phyloP scores from a whole-genome alignment of 2,888 invertebrate species.

The Exephanes ischioxanthus region DNA sequence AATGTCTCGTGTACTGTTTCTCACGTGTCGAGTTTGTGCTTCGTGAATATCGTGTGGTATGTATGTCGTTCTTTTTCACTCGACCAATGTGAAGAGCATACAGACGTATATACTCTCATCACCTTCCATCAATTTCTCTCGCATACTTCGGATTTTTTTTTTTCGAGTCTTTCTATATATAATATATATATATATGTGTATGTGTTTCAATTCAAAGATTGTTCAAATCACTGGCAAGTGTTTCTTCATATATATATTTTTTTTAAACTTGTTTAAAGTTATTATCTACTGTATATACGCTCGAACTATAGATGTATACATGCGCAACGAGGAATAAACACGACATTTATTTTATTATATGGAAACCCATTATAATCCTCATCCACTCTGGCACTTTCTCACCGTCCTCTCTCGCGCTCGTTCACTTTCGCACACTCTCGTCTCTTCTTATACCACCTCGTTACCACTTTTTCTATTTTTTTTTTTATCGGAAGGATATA shows the following conservation, averaged over 20 bases:
- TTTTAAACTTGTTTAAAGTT: constrained; percentile 45
- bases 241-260: constrained; percentile 69
- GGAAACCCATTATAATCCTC: constrained; percentile 42
- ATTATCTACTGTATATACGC: constrained; percentile 54
- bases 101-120: constrained; percentile 44
- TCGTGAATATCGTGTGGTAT: constrained; percentile 34
- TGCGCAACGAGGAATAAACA: constrained; percentile 64
- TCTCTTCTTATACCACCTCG: constrained; percentile 46
- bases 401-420: constrained; percentile 54
- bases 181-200: constrained; percentile 64
- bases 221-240: constrained; percentile 84
- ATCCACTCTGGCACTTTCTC: constrained; percentile 54
- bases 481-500: constrained; percentile 63
- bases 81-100: constrained; percentile 14
- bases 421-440: constrained; percentile 60
- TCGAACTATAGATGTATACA: constrained; percentile 60
- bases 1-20: not conserved
- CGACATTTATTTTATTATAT: constrained; percentile 55
- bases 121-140: constrained; percentile 25
- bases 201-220: constrained; percentile 70
- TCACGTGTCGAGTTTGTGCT: constrained; percentile 27
- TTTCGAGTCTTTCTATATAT: constrained; percentile 61
- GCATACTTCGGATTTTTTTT: constrained; percentile 31
- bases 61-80: constrained; percentile 17
- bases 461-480: constrained; percentile 32